Conservation (phyloP, 2,888 invertebrate species). For the Amphipoea oculea region DNA sequence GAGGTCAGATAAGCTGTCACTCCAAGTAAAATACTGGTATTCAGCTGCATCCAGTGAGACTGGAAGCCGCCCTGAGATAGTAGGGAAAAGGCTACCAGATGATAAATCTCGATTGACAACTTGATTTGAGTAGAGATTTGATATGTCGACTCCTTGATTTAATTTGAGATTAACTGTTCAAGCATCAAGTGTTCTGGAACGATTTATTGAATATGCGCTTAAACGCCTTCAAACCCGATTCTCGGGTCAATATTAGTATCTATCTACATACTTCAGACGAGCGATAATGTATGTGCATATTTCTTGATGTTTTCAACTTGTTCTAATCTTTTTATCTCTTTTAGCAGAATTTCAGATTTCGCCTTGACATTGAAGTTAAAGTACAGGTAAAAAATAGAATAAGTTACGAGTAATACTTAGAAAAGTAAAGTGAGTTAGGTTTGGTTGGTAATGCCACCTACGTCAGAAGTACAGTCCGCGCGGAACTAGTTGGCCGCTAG, state of each 20-base stretch:
- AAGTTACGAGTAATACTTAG: too few species aligned
- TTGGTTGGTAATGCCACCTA: too few species aligned
- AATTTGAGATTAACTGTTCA: neutral
- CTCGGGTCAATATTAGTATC: neutral
- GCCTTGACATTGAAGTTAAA: neutral
- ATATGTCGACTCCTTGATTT: neutral
- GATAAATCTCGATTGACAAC: neutral
- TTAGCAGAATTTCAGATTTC: constrained; percentile 26
- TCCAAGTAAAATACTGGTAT: too few species aligned
- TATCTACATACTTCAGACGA: constrained; percentile 2
- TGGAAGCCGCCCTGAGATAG: too few species aligned
- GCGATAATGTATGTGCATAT: constrained; percentile 32
- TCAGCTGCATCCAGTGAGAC: too few species aligned
- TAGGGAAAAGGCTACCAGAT: too few species aligned
- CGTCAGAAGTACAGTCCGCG: too few species aligned
- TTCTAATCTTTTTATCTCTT: neutral
- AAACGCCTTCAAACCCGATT: constrained; percentile 18
- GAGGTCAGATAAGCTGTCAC: too few species aligned
- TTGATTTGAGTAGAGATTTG: neutral
- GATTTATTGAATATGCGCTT: constrained; percentile 7
- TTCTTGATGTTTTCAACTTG: constrained; percentile 13
- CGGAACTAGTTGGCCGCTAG: too few species aligned
- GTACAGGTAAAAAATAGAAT: neutral
- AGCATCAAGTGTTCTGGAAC: neutral
- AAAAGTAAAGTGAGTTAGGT: neutral